A percentile compares a stretch with the other conserved stretches of the same genome.
Conservation (phyloP, 2,113 vertebrate species). For the Hyaena hyaena region DNA sequence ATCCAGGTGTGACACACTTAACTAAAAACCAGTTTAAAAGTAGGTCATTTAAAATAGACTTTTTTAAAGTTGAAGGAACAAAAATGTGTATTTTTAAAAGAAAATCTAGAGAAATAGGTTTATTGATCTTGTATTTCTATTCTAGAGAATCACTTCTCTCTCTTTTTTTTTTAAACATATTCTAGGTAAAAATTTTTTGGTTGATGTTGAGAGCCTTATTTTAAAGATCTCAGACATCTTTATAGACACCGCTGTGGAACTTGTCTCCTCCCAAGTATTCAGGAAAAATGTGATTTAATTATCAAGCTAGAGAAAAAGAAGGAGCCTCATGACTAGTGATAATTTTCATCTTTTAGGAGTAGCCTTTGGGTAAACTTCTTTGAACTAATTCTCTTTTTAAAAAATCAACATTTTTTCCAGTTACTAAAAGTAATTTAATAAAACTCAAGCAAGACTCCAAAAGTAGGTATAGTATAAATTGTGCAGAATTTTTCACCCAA, state of each 20-base stretch:
- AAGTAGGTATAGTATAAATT: neutral
- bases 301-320: neutral
- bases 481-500: neutral
- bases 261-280: neutral
- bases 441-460: neutral
- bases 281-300: neutral
- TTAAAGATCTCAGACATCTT: neutral
- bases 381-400: neutral
- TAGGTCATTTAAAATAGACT: slow-evolving; percentile 66
- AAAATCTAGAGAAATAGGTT: neutral
- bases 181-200: neutral
- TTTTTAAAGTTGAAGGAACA: slow-evolving; percentile 31
- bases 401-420: neutral
- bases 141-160: neutral
- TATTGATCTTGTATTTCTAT: neutral
- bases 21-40: slow-evolving; percentile 52
- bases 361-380: neutral
- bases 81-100: slow-evolving; percentile 24
- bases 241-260: neutral
- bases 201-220: neutral
- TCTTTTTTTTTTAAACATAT: neutral
- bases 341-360: neutral
- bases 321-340: neutral
- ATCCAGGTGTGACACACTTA: slow-evolving; percentile 41
- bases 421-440: neutral